Evolutionary conservation across 2,888 invertebrate species (phyloP).

Genomic region (Sphaeridia pumilis): DNA sequence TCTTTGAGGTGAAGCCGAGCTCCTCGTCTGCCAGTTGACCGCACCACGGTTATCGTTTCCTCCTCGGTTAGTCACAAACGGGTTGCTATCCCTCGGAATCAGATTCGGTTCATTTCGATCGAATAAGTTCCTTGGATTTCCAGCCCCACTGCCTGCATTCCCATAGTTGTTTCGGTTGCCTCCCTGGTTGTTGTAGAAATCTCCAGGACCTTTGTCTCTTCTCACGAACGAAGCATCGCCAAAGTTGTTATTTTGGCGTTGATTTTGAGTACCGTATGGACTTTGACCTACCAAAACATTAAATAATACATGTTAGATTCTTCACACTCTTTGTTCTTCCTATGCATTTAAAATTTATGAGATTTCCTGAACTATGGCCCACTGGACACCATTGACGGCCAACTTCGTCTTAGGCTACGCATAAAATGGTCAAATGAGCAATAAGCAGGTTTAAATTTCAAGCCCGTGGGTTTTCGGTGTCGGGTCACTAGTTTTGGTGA

Average conservation of each 20-base stretch:
- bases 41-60: background rate
- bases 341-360: too few relatives aligned
- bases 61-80: background rate
- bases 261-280: background rate
- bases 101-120: background rate
- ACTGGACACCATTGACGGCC: too few relatives aligned
- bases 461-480: too few relatives aligned
- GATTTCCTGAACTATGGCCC: too few relatives aligned
- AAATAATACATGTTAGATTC: too few relatives aligned
- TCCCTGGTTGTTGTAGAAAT: background rate
- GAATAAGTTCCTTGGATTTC: background rate
- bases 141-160: background rate
- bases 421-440: too few relatives aligned
- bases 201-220: constrained; percentile 1
- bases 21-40: background rate
- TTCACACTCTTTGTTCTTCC: too few relatives aligned
- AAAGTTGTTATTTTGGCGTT: constrained; percentile 4
- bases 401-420: too few relatives aligned
- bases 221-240: constrained; percentile 1
- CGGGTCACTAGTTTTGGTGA: too few relatives aligned
- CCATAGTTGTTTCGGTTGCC: background rate
- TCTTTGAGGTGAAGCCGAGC: background rate
- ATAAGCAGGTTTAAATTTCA: too few relatives aligned
- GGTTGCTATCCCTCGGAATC: background rate
- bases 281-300: too few relatives aligned